Base-by-base conservation (phyloP, 2,888 invertebrate species). In the Chrysotoxum bicinctum region DNA sequence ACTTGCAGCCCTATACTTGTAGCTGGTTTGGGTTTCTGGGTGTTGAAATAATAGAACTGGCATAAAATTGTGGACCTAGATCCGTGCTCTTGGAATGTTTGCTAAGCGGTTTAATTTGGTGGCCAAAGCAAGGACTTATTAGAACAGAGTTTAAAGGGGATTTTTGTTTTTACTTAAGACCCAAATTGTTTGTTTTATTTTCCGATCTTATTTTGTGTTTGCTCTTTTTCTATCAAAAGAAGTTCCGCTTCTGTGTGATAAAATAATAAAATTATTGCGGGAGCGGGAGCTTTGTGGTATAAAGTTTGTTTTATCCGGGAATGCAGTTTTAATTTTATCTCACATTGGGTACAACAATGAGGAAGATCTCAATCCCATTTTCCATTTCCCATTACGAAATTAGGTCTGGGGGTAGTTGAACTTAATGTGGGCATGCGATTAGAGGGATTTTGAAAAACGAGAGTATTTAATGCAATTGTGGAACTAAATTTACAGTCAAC, bases 31-130 rank as follows among this genome's bases (percentile, higher is more conserved):
- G 19, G 16, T 21, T 21, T 21, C 50, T 12, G 35, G 4, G 21
- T 37, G 37, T 58, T 58, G 32, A 35, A 12, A 19, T 54, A 6
- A 16, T n/a, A 54, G 48, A 48, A 26, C 54, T 37, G 75, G 45
- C 30, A 43, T 52, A 21, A 26, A 50, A 66, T 56, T 60, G 52
- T 77, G 48, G 37, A 60, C 32, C 68, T 62, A 43, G 26, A 40
- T 60, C 45, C 5, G n/a, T 35, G 37, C 37, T 62, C 74, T 83
- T 54, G 64, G 58, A 50, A 52, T 79, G 70, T 84, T 74, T 84
- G 79, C 58, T 37, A 68, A 78, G 75, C 79, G 79, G 79, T 84
- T 79, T 58, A 70, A 70, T 84, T 84, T 79, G 70, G 75, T 79
- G 70, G 74, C 66, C 70, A 58, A 66, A 62, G 54, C 70, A 58